These are phyloP conservation scores for Tryphoninae sp. DNA, from an alignment of 2,888 invertebrate species.

Conservation along the genomic window DNA sequence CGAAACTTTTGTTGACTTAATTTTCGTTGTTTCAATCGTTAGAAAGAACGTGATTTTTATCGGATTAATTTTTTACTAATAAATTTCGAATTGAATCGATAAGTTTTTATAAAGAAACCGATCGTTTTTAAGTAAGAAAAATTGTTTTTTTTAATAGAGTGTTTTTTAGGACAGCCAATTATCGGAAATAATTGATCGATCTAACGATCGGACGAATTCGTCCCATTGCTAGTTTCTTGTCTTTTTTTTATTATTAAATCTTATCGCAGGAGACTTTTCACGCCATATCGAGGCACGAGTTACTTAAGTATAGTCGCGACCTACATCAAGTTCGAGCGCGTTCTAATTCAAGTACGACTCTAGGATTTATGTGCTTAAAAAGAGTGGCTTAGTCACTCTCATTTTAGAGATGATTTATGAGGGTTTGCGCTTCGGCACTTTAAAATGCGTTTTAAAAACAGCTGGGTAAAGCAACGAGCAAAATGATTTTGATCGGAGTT, in stretches of 20 bases:
- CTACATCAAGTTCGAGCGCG: conserved; percentile 37
- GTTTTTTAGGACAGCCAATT: background rate
- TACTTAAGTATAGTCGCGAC: conserved; percentile 1
- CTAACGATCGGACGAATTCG: background rate
- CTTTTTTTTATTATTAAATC: background rate
- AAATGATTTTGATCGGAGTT: conserved; percentile 31
- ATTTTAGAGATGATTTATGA: conserved; percentile 19
- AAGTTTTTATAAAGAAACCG: no score
- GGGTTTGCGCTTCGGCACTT: background rate
- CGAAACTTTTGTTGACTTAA: no score
- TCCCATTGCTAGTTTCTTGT: background rate
- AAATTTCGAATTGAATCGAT: no score
- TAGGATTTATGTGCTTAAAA: conserved; percentile 16
- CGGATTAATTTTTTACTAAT: no score
- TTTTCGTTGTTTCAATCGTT: no score
- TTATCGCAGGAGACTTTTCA: background rate
- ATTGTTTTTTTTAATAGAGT: no score
- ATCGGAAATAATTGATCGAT: background rate
- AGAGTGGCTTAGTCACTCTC: conserved; percentile 23
- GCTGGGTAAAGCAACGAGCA: conserved; percentile 3
- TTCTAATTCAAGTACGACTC: conserved; percentile 46
- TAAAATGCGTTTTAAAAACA: background rate
- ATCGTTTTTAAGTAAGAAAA: no score
- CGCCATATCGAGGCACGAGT: background rate
- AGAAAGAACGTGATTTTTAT: no score